Evolutionary conservation across 2,888 invertebrate genomes (phyloP).

Genomic region (Liopterus haemorrhoidalis): DNA sequence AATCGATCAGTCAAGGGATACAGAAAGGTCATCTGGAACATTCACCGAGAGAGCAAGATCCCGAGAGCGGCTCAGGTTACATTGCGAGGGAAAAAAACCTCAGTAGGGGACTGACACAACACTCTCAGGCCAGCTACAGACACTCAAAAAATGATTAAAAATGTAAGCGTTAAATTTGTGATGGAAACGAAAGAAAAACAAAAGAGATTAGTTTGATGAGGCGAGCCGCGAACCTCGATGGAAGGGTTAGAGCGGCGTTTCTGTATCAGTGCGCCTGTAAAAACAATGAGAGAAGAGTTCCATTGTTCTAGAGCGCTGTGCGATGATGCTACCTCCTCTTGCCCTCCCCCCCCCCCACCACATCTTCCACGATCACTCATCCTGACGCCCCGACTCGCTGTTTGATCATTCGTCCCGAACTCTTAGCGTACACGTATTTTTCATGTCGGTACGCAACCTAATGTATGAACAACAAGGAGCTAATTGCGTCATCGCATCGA

Average conservation of each 20-base stretch:
- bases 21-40: conserved; percentile 17
- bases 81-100: background rate
- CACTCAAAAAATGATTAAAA: conserved; percentile 23
- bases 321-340: conserved; percentile 24
- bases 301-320: conserved; percentile 42
- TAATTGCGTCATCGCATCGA: conserved; percentile 18
- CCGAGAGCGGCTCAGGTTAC: background rate
- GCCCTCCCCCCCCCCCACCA: conserved; percentile 24
- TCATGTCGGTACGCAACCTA: conserved; percentile 8
- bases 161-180: conserved; percentile 41
- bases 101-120: background rate
- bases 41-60: conserved; percentile 7
- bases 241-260: conserved; percentile 45
- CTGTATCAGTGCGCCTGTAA: conserved; percentile 36
- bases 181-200: conserved; percentile 46
- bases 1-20: conserved; percentile 30
- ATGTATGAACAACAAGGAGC: conserved; percentile 4
- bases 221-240: conserved; percentile 38
- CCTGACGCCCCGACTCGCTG: conserved; percentile 35
- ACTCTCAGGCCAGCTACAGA: background rate
- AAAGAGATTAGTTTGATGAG: conserved; percentile 35
- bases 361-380: conserved; percentile 43
- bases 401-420: conserved; percentile 33
- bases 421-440: conserved; percentile 21
- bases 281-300: conserved; percentile 46